Evolutionary conservation across 2,888 invertebrate genomes (phyloP).

Genomic region (Siphlonurus alternatus): DNA sequence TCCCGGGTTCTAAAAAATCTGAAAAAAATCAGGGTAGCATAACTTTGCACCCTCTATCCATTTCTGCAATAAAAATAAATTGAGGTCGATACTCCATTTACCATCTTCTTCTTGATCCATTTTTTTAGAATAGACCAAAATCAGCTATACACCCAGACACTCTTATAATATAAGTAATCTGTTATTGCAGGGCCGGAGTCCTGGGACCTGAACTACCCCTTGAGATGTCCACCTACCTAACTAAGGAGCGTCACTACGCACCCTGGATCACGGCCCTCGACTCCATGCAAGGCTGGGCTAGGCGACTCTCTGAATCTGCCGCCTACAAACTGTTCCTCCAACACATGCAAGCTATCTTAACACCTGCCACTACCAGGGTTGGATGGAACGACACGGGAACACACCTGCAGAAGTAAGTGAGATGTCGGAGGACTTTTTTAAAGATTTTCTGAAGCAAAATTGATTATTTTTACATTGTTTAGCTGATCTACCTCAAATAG

Average conservation of each 20-base stretch:
- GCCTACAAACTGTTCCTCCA: constrained; percentile 48
- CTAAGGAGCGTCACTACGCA: constrained; percentile 56
- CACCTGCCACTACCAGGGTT: constrained; percentile 38
- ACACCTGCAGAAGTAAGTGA: constrained; percentile 44
- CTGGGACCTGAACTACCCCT: constrained; percentile 45
- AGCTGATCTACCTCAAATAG: too few species aligned
- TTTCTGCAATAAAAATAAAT: too few species aligned
- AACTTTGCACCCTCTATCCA: too few species aligned
- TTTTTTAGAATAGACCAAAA: too few species aligned
- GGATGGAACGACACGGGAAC: constrained; percentile 46
- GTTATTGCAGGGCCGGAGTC: constrained; percentile 42
- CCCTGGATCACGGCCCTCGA: constrained; percentile 69
- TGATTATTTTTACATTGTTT: too few species aligned
- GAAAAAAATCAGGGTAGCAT: too few species aligned
- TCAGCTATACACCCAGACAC: too few species aligned
- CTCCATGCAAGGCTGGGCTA: constrained; percentile 56
- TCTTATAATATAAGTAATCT: too few species aligned
- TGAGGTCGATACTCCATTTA: too few species aligned
- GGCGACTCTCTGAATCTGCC: constrained; percentile 49
- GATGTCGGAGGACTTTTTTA: too few species aligned
- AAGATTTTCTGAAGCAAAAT: constrained; percentile 5
- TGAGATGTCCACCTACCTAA: constrained; percentile 45
- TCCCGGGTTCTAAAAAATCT: too few species aligned
- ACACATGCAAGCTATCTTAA: constrained; percentile 38
- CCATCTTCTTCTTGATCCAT: too few species aligned